phyloP scores from a whole-genome alignment of 2,113 vertebrate species.

The Nothoprocta pentlandii region DNA sequence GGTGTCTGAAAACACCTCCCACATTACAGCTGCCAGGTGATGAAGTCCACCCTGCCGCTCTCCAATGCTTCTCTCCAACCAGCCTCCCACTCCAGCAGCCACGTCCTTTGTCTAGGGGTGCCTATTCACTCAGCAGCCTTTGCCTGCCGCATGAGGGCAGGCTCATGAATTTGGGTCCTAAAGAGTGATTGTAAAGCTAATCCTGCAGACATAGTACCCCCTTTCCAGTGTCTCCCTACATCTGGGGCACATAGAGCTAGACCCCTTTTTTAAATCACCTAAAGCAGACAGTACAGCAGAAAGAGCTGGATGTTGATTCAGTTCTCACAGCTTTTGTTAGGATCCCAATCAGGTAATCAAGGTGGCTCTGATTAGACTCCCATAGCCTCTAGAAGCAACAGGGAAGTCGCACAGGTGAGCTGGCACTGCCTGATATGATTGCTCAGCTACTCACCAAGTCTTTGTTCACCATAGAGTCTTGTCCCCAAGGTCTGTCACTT shows the following conservation, averaged over 20 bases:
- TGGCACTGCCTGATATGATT: not conserved
- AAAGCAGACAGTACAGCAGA: not conserved
- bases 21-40: not conserved
- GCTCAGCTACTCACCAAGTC: not conserved
- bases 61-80: not conserved
- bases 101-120: fast-evolving
- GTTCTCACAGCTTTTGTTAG: fast-evolving
- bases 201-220: not conserved
- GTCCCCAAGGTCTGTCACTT: not conserved
- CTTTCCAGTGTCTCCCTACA: not conserved
- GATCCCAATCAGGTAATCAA: not conserved
- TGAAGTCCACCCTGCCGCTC: not conserved
- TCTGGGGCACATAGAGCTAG: not conserved
- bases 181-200: fast-evolving
- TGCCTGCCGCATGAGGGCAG: not conserved
- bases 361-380: not conserved
- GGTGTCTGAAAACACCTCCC: slow-evolving; percentile 10
- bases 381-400: not conserved
- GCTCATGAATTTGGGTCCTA: not conserved
- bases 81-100: not conserved
- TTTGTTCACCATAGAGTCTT: not conserved
- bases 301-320: not conserved
- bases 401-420: not conserved
- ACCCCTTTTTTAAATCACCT: not conserved
- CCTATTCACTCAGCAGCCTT: not conserved